phyloP scores from a whole-genome alignment of 2,797 vertebrate species.

The Thalassophryne amazonica region DNA sequence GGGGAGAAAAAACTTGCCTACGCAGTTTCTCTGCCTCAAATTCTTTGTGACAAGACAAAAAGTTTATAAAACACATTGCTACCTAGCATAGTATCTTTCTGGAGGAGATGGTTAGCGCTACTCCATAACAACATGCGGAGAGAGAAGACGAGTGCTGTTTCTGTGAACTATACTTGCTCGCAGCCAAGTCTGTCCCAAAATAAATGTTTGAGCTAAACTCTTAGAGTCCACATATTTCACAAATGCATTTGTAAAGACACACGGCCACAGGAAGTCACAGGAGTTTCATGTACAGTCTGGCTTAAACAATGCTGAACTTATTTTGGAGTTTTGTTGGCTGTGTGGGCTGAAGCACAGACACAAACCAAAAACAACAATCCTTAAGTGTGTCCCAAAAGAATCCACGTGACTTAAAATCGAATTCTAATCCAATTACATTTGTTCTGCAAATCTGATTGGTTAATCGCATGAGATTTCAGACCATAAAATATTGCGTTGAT shows the following conservation, averaged over 20 bases:
- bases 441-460: too few relatives aligned
- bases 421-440: too few relatives aligned
- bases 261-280: slow-evolving; percentile 25
- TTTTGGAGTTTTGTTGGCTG: slow-evolving; percentile 42
- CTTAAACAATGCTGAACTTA: slow-evolving; percentile 38
- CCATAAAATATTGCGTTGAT: too few relatives aligned
- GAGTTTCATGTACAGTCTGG: slow-evolving; percentile 22
- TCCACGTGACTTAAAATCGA: slow-evolving; percentile 36
- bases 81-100: slow-evolving; percentile 40
- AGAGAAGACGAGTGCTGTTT: slow-evolving; percentile 45
- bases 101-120: slow-evolving; percentile 33
- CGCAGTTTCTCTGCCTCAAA: slow-evolving; percentile 24
- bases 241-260: slow-evolving; percentile 34
- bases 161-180: slow-evolving; percentile 47
- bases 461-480: too few relatives aligned
- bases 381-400: slow-evolving; percentile 32
- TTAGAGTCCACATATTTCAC: slow-evolving; percentile 42
- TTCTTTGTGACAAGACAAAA: slow-evolving; percentile 41
- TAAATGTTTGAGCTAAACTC: slow-evolving; percentile 33
- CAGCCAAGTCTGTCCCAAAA: slow-evolving; percentile 53
- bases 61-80: slow-evolving; percentile 45
- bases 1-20: not conserved
- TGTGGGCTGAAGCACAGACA: slow-evolving; percentile 36
- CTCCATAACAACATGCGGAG: slow-evolving; percentile 49
- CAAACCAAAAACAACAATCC: slow-evolving; percentile 22